These are phyloP conservation scores for Oligia fasciuncula DNA, from an alignment of 2,888 invertebrate species.

Conservation along the genomic window DNA sequence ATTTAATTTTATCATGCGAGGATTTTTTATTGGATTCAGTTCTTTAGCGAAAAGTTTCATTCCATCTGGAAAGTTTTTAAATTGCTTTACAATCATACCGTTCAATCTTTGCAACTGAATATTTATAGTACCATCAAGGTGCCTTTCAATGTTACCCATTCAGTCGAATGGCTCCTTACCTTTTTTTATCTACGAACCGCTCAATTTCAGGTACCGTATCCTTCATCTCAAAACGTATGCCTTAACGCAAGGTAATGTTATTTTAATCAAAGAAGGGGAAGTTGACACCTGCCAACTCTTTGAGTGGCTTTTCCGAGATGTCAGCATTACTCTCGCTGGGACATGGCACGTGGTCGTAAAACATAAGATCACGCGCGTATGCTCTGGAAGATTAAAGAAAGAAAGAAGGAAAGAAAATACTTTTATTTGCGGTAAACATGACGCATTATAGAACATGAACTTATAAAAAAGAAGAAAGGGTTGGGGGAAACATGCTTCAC, in stretches of 20 bases:
- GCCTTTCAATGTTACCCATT: not conserved
- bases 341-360: not conserved
- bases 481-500: too few species aligned
- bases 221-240: slow-evolving; percentile 3
- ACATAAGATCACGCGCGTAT: not conserved
- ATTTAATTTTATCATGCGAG: not conserved
- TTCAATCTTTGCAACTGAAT: not conserved
- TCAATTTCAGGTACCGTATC: slow-evolving; percentile 16
- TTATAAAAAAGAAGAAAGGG: too few species aligned
- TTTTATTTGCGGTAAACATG: too few species aligned
- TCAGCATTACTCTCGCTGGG: not conserved
- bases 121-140: not conserved
- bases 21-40: slow-evolving; percentile 19
- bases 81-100: not conserved
- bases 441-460: too few species aligned
- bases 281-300: slow-evolving; percentile 14
- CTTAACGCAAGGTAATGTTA: slow-evolving; percentile 21
- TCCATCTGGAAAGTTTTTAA: slow-evolving; percentile 13
- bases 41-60: slow-evolving; percentile 23
- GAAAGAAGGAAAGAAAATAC: too few species aligned
- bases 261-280: slow-evolving; percentile 15
- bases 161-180: not conserved
- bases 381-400: too few species aligned
- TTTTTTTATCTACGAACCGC: not conserved
- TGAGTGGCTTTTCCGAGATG: slow-evolving; percentile 11